phyloP scores from a whole-genome alignment of 2,113 vertebrate genomes.

The Anoura caudifer region DNA sequence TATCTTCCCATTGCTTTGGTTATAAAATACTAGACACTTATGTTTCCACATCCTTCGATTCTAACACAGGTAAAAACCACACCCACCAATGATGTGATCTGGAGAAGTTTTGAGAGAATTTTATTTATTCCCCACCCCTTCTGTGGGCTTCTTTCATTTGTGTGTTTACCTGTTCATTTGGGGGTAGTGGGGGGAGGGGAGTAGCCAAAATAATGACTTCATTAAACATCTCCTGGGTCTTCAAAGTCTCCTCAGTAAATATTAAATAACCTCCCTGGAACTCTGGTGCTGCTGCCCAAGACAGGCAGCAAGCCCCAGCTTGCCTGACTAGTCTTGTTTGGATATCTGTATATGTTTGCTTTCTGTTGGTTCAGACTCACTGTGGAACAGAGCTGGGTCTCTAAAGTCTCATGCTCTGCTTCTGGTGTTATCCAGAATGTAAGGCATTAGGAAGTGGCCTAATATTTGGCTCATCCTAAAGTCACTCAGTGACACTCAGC shows the following conservation, averaged over 20 bases:
- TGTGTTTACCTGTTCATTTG: constrained; percentile 42
- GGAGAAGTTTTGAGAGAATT: constrained; percentile 53
- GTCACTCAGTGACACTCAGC: not conserved
- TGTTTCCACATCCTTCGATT: constrained; percentile 52
- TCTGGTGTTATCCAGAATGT: not conserved
- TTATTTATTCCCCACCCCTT: constrained; percentile 27
- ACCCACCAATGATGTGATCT: constrained; percentile 58
- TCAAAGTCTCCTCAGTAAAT: constrained; percentile 59
- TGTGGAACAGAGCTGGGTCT: constrained; percentile 45
- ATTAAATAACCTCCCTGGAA: constrained; percentile 65
- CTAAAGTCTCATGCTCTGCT: constrained; percentile 32
- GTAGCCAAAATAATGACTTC: constrained; percentile 68
- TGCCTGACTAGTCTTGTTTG: constrained; percentile 60
- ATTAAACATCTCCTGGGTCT: constrained; percentile 59
- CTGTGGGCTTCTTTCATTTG: constrained; percentile 55
- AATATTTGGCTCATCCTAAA: constrained; percentile 16
- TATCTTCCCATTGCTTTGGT: constrained; percentile 83
- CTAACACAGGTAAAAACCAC: constrained; percentile 64
- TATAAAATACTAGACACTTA: constrained; percentile 77
- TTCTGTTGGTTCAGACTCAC: constrained; percentile 66
- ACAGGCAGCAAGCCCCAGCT: constrained; percentile 41
- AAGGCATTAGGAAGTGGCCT: constrained; percentile 32
- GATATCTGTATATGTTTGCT: constrained; percentile 58
- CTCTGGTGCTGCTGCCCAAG: constrained; percentile 34
- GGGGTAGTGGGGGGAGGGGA: not conserved